Base-by-base conservation (phyloP, 2,888 invertebrate genomes). In the Euproctis similis region DNA sequence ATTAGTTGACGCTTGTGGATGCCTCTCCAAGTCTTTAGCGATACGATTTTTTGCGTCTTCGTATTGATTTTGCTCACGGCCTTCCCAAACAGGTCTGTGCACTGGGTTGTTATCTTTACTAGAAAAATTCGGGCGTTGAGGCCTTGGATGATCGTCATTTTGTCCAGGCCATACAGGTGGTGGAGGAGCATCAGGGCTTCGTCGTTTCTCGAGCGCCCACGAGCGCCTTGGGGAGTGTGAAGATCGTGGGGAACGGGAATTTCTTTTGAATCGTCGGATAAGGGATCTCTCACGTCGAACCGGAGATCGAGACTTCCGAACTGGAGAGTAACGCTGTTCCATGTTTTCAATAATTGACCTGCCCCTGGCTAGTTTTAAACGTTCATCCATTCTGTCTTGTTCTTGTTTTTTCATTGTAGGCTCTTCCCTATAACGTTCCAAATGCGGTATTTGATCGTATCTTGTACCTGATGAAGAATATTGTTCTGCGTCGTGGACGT, bases 141-240 rank as follows among this genome's bases (percentile, higher is more conserved):
- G 4, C 1, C 27, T 49, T 8, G 49, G 40, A 9, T 23, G 2
- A 12, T 24, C 6, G 12, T 24, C 6, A 5, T 44, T 53, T 28
- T 60, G 68, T 8, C 65, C 75, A 0, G 80, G 77, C 81, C 80
- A 80, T 2, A 47, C 24, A 0, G 81, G 80, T 0, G 81, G 78
- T 1, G 77, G 80, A 0, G 81, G 81, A 1, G 75, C 65, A 9
- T 70, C 67, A 1, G 78, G 72, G 34, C 76, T 77, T 28, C 52
- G 46, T 2, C 77, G 69, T 39, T 78, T 80, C 34, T 82, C 81
- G 1, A 75, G 46, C 1, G 77, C 80, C 81, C 81, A 82, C 1
- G 81, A 78, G 1, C 81, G 74, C 3, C 77, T 59, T 9, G 80
- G 78, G 0, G 77, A 75, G 9, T 63, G 58, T 1, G 53, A 49